Base-by-base conservation (phyloP, 92 coral and sea anemone genomes). In the Hydrozoanthus gracilis region DNA sequence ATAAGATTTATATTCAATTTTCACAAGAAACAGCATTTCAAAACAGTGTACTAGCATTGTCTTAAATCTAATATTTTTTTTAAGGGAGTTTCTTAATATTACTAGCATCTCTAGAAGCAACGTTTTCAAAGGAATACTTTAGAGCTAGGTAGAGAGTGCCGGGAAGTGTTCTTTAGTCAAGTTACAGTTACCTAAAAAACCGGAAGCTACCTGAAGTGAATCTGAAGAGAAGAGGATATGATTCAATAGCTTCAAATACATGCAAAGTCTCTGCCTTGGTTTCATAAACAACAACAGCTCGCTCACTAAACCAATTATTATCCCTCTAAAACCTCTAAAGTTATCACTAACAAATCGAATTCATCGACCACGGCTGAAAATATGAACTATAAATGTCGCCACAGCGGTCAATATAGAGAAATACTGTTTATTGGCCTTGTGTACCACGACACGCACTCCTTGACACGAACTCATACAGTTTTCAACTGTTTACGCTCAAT, bases 181-280 rank as follows among this genome's bases (percentile, higher is more conserved):
- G 67, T 8, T 17, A 66, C 85, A n/a, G 56, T 65, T 65, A 64
- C 56, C 10, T 11, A 16, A 3, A 17, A 48, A 52, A 16, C 85
- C 85, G 85, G 85, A 80, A 80, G 67, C 85, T 80, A 7, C 85
- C 85, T 48, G 61, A 66, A 76, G 82, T 8, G 85, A 65, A n/a
- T 4, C 51, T 80, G 74, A 80, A 80, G 70, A 48, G 85, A 7
- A 50, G 20, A 62, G 74, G 85, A 80, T 16, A 64, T 13, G 73
- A 51, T 17, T 49, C 60, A 80, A 80, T 66, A 62, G 73, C 7
- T 11, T 16, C 51, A 15, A 50, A 66, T 64, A 65, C 14, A 62
- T 10, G 74, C 74, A 46, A 46, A 65, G 60, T 51, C 85, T 14
- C 85, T 62, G 72, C 55, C 45, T 80, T 80, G 85, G 85, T 64